Evolutionary conservation across 2,888 invertebrate species (phyloP), one percentile per base, ranked within the genome.

Genomic region (Myathropa florea): DNA sequence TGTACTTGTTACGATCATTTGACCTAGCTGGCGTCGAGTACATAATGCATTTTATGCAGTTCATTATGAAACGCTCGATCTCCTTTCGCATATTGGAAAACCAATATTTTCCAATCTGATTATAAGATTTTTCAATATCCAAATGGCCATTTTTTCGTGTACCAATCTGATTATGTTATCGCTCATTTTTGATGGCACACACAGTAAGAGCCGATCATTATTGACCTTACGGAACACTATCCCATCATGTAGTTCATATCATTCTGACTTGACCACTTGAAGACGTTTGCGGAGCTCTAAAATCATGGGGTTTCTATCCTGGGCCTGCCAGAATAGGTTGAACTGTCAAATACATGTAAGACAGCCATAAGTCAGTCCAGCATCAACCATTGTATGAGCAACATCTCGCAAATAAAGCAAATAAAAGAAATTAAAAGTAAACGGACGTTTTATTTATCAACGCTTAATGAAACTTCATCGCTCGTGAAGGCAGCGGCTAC

Each of bases 11-110:
- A n/a, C 92, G 92, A 70, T 90, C 89, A n/a, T 65, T 67, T 3
- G 88, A 83, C 0, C 89, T 88, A 1, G 73, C 64, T 81, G 92
- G 92, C 24, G 89, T 88, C 57, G 91, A 91, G 60, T 82, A 89
- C 2, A 88, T 33, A 6, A 92, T 73, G 76, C 92, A 93, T 7
- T 91, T 88, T 0, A 93, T 88, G 80, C 93, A 93, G 12, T 91
- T 89, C 0, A 68, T 77, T 12, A 93, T 91, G 80, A 93, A 92
- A 55, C 91, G 89, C 61, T 90, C 89, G 0, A 92, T 90, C 64
- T 91, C 92, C 1, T 83, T 63, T 60, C 88, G 88, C 91, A 93
- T 91, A 18, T 89, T 89, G 0, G 91, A 90, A 26, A 93, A 93
- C 91, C 91, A 93, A 85, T 91, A 93, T 6, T 88, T n/a, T n/a